Evolutionary conservation across 1,140 invertebrate genomes (phyloP).

Genomic region (Zaprionus africanus): DNA sequence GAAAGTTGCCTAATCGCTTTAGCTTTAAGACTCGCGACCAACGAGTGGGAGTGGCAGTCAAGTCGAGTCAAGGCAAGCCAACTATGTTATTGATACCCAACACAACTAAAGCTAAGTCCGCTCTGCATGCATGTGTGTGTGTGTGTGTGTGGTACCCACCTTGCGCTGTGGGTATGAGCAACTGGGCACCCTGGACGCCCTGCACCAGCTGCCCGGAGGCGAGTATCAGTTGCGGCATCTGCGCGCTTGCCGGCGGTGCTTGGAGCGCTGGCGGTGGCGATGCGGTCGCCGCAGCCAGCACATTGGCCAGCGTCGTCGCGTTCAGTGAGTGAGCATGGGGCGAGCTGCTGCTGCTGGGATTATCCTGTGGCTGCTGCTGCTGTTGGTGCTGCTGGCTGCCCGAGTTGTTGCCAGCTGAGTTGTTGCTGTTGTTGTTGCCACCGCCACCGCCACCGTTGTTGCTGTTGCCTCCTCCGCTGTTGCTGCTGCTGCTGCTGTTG

Average conservation of each 20-base stretch:
- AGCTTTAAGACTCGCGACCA: conserved; percentile 47
- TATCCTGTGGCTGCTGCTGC: conserved; percentile 72
- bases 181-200: conserved; percentile 95
- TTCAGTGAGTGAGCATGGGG: conserved; percentile 60
- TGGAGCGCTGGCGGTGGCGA: conserved; percentile 84
- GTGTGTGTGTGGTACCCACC: conserved; percentile 86
- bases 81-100: conserved; percentile 75
- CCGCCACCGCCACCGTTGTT: conserved; percentile 8
- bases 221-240: conserved; percentile 87
- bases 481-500: conserved; percentile 25
- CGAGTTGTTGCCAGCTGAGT: conserved; percentile 50
- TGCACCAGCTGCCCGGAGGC: conserved; percentile 95
- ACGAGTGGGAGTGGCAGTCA: conserved; percentile 33
- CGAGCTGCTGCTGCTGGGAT: conserved; percentile 68
- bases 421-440: conserved; percentile 37
- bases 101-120: conserved; percentile 46
- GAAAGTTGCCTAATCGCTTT: conserved; percentile 72
- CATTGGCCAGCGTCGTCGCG: conserved; percentile 75
- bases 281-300: conserved; percentile 79
- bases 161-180: conserved; percentile 97
- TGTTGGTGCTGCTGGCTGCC: conserved; percentile 61
- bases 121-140: conserved; percentile 2
- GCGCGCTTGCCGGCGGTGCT: conserved; percentile 85
- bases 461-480: conserved; percentile 45
- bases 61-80: conserved; percentile 68